Base-by-base conservation (phyloP, 2,113 vertebrate species). In the Colinus virginianus region DNA sequence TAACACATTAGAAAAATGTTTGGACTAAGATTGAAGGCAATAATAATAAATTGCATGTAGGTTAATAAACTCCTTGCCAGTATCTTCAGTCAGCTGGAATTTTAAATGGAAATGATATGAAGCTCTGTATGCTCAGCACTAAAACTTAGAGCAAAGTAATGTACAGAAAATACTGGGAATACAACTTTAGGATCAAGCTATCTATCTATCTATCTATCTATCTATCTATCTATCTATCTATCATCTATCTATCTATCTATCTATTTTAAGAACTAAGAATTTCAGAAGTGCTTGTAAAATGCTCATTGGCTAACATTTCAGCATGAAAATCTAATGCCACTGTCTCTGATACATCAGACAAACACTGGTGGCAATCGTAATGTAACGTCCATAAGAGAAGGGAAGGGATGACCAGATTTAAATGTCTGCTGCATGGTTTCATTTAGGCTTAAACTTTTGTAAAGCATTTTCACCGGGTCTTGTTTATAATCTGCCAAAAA, bases 1-100 rank as follows among this genome's bases (percentile, higher is more conserved):
- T 70, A 68, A 7, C 90, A 89, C 70, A 90, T 93, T 82, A 93
- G 55, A 40, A 94, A 90, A 96, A 96, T 46, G 84, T 95, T 95
- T 96, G 84, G 84, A 90, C 42, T 70, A 59, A 82, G 75, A 84
- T 55, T 79, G 78, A 92, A 92, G 59, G 71, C 38, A 93, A 87
- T 21, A 67, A 87, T 81, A 94, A 91, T 70, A 87, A 81, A 87
- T 49, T 74, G 25, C 81, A 85, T 94, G 55, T 94, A 87, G 34
- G 19, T 28, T 79, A 75, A 96, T 92, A 87, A 76, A 71, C 78
- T 89, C 34, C 67, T 74, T 89, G 90, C 92, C 92, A 93, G 10
- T 68, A 77, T 40, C 75, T 82, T 38, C 45, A 79, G 84, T 89
- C 96, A 95, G 78, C 87, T 96, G 92, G 90, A 92, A 87, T 74